Evolutionary conservation across 2,888 invertebrate species (phyloP).

Genomic region (Pachydiplax longipennis): DNA sequence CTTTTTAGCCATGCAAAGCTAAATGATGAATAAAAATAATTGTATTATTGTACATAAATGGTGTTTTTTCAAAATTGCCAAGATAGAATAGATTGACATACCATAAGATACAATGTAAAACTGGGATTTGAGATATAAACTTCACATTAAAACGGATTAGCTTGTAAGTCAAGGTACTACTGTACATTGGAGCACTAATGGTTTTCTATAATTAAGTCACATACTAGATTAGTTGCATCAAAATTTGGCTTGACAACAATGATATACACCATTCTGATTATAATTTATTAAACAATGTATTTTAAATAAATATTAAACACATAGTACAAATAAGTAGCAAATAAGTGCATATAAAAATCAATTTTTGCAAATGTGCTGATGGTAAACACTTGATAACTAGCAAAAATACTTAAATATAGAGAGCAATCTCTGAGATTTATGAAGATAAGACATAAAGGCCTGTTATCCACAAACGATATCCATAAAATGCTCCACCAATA

Average conservation of each 20-base stretch:
- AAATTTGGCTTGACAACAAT: background rate
- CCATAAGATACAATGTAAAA: no score
- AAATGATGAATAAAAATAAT: no score
- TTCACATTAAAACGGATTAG: no score
- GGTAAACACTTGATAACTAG: slow-evolving; percentile 26
- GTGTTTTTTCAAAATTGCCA: no score
- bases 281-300: slow-evolving; percentile 10
- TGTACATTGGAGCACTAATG: no score
- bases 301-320: slow-evolving; percentile 31
- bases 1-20: no score
- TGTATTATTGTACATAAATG: no score
- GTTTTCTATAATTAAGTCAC: background rate
- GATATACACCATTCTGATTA: background rate
- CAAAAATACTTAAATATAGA: slow-evolving; percentile 14
- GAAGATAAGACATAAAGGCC: background rate
- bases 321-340: slow-evolving; percentile 13
- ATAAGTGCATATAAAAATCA: slow-evolving; percentile 23
- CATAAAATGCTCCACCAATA: background rate
- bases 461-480: no score
- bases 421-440: background rate
- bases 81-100: no score
- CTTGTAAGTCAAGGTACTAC: no score
- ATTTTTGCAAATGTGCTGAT: background rate
- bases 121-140: no score
- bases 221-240: background rate